Base-by-base conservation (phyloP, 2,797 vertebrate genomes). In the Clarias platycephalus region DNA sequence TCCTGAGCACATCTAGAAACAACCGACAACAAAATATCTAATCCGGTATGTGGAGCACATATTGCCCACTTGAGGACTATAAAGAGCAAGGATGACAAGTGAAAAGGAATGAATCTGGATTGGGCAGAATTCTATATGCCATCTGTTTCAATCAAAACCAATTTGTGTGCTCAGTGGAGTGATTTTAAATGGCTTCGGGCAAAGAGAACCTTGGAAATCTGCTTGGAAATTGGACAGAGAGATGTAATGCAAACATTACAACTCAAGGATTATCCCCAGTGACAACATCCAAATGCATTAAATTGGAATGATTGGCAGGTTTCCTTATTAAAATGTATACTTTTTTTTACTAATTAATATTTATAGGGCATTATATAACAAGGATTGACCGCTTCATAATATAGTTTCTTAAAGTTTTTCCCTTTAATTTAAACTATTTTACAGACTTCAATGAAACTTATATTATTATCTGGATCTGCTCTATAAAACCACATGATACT, bases 111-210 rank as follows among this genome's bases (percentile, higher is more conserved):
- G 75, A 82, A 84, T 82, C 81, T 15, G n/a, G 80, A 83, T 62
- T 75, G 71, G 57, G 77, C 79, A 58, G 62, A 76, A 81, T 82
- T 85, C 84, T 76, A 68, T 75, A 82, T 82, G 63, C 79, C 63
- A 68, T 85, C 64, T 74, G 63, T 81, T 85, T 82, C 80, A 82
- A 82, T 85, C 84, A 76, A 68, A 49, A 49, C 62, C 80, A 85
- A 72, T 76, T 68, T 82, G 79, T 76, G 71, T 67, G 63, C 84
- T 68, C 37, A 7, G 63, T n/a, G 58, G 62, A 68, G 79, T 85
- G 79, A 81, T 49, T 85, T 31, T 76, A 68, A 85, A 81, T 82
- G 71, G 84, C 63, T 77, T 62, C 20, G 26, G 84, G 80, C 62
- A 68, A 55, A 82, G 34, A 67, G 79, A 85, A 60, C 77, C 18